phyloP scores from a whole-genome alignment of 37 sponge, comb jelly and placozoan species.

The Chondrosia reniformis region DNA sequence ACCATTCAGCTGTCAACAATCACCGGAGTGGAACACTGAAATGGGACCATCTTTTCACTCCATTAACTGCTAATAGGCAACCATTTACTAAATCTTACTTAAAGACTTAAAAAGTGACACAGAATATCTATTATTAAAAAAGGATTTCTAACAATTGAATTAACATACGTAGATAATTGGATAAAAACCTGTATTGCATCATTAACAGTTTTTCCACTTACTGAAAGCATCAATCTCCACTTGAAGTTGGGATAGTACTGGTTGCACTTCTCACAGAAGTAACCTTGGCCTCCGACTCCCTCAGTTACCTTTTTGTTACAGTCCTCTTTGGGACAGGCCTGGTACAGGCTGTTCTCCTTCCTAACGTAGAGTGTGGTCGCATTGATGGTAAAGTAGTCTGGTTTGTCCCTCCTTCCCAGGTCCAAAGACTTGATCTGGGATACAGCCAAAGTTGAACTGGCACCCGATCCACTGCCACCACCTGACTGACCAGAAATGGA shows the following conservation, averaged over 20 bases:
- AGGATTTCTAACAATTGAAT: too few species aligned
- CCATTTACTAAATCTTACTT: too few species aligned
- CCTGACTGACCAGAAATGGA: conserved; percentile 44
- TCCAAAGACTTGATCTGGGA: conserved; percentile 57
- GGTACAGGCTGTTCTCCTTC: conserved; percentile 81
- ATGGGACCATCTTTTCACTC: too few species aligned
- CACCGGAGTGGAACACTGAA: too few species aligned
- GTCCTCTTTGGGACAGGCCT: conserved; percentile 77
- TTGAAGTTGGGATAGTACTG: conserved; percentile 77
- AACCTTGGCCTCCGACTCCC: conserved; percentile 32
- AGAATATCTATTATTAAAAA: too few species aligned
- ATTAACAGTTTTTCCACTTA: conserved; percentile 40
- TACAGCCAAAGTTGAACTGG: conserved; percentile 9
- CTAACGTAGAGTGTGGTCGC: conserved; percentile 54
- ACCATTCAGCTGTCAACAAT: too few species aligned
- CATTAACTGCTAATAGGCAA: too few species aligned
- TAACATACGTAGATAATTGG: too few species aligned
- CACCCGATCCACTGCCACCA: conserved; percentile 17
- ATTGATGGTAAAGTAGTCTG: conserved; percentile 63
- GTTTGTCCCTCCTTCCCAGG: conserved; percentile 78
- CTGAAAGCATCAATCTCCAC: conserved; percentile 72
- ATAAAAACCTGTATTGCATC: too few species aligned
- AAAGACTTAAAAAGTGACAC: too few species aligned
- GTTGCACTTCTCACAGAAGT: conserved; percentile 88
- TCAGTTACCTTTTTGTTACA: conserved; percentile 91